A percentile compares a stretch with the other conserved stretches of the same genome.
Evolutionary conservation across 2,797 vertebrate genomes (phyloP).

Genomic region (Halcyon chelicuti): DNA sequence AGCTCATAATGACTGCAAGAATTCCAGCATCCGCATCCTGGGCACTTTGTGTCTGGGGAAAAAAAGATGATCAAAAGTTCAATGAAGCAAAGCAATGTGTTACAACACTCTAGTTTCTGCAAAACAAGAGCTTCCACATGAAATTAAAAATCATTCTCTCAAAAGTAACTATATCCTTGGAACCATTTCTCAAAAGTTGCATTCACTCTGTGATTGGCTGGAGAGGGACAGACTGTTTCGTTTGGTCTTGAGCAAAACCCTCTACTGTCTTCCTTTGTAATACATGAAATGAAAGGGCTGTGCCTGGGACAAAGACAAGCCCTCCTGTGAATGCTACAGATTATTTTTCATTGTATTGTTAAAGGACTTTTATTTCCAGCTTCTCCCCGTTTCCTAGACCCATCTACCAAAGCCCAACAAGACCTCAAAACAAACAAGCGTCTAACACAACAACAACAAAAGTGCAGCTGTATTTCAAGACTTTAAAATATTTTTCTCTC

Average conservation of each 20-base stretch:
- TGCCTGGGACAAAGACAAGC: not conserved
- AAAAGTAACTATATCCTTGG: not conserved
- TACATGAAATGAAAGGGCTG: not conserved
- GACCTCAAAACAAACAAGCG: not conserved
- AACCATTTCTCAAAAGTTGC: not conserved
- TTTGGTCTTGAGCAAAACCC: constrained; percentile 2
- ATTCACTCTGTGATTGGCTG: not conserved
- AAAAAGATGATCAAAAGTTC: not conserved
- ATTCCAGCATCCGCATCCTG: not conserved
- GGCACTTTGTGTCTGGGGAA: not conserved
- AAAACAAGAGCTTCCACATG: not conserved
- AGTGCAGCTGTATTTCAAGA: not conserved
- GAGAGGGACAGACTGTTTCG: not conserved
- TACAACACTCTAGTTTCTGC: not conserved
- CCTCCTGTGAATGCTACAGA: not conserved
- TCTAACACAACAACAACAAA: not conserved
- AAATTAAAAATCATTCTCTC: constrained; percentile 9
- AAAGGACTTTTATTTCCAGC: not conserved
- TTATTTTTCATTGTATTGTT: not conserved
- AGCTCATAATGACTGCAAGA: not conserved
- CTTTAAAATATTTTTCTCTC: not conserved
- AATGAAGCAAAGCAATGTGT: not conserved
- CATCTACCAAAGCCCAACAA: not conserved
- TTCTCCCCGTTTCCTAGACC: not conserved
- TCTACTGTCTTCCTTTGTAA: constrained; percentile 11